These are phyloP conservation scores for Ruditapes philippinarum DNA, from an alignment of 1,140 invertebrate genomes.

Conservation along the genomic window DNA sequence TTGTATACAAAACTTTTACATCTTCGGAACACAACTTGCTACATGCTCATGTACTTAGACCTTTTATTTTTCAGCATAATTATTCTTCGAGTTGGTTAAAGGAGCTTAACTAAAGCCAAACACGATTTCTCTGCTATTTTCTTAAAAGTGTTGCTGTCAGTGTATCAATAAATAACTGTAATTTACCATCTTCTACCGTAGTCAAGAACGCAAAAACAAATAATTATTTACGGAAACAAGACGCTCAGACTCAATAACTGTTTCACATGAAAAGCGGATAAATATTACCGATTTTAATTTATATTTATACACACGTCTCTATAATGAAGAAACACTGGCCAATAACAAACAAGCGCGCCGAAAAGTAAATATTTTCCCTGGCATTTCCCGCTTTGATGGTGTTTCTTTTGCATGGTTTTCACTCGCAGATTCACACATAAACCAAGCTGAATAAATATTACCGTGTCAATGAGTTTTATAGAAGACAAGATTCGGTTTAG, in stretches of 20 bases:
- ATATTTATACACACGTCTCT: constrained; percentile 66
- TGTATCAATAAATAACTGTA: constrained; percentile 32
- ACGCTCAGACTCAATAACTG: constrained; percentile 62
- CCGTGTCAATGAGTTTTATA: constrained; percentile 43
- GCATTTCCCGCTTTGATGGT: constrained; percentile 54
- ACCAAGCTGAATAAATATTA: constrained; percentile 64
- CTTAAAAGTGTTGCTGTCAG: neutral
- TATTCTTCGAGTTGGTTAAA: too few relatives aligned
- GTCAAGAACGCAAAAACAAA: constrained; percentile 52
- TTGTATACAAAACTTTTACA: too few relatives aligned
- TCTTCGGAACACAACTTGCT: too few relatives aligned
- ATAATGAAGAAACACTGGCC: constrained; percentile 67
- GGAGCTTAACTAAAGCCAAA: too few relatives aligned
- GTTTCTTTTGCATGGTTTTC: constrained; percentile 52
- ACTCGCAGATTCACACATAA: constrained; percentile 60
- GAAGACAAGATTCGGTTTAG: neutral
- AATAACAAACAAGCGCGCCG: constrained; percentile 61
- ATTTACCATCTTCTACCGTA: constrained; percentile 14
- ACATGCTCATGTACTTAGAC: too few relatives aligned
- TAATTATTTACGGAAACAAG: constrained; percentile 43
- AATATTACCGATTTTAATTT: constrained; percentile 66
- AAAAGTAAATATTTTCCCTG: constrained; percentile 67
- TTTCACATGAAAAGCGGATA: constrained; percentile 67
- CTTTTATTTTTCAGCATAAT: too few relatives aligned
- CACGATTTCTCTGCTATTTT: too few relatives aligned